These are phyloP conservation scores for Drosophila fulvimacula DNA, from an alignment of 2,888 invertebrate species.

Conservation along the genomic window DNA sequence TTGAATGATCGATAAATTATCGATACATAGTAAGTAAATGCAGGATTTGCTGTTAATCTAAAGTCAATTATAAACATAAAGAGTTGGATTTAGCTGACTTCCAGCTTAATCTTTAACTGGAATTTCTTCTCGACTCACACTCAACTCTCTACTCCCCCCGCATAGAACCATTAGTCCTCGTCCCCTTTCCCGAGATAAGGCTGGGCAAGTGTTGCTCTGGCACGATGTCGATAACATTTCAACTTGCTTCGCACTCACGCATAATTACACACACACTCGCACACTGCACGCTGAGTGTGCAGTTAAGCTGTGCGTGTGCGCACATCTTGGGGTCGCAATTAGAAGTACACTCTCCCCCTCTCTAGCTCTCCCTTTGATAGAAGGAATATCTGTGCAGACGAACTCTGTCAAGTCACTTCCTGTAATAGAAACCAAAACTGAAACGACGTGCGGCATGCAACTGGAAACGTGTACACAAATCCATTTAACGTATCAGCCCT, in stretches of 20 bases:
- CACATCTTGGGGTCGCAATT: constrained; percentile 65
- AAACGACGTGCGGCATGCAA: constrained; percentile 51
- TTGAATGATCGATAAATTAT: background rate
- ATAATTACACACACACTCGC: constrained; percentile 56
- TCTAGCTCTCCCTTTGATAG: constrained; percentile 39
- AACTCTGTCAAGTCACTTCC: constrained; percentile 79
- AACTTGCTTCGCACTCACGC: constrained; percentile 62
- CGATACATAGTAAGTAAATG: background rate
- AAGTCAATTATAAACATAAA: background rate
- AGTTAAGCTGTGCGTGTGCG: constrained; percentile 51
- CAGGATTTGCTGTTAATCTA: background rate
- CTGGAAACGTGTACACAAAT: constrained; percentile 57
- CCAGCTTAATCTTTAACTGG: background rate
- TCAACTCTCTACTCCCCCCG: background rate
- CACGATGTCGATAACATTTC: constrained; percentile 63
- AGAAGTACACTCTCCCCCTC: constrained; percentile 28
- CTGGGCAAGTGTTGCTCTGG: constrained; percentile 43
- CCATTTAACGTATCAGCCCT: constrained; percentile 46
- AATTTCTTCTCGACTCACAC: background rate
- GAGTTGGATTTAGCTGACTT: background rate
- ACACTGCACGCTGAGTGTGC: background rate
- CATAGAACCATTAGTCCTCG: background rate
- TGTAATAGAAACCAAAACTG: constrained; percentile 70
- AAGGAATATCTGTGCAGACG: constrained; percentile 33
- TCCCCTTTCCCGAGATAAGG: constrained; percentile 6